These are phyloP conservation scores for Sinocyclocheilus anophthalmus DNA, from an alignment of 2,113 vertebrate species.

Conservation along the genomic window DNA sequence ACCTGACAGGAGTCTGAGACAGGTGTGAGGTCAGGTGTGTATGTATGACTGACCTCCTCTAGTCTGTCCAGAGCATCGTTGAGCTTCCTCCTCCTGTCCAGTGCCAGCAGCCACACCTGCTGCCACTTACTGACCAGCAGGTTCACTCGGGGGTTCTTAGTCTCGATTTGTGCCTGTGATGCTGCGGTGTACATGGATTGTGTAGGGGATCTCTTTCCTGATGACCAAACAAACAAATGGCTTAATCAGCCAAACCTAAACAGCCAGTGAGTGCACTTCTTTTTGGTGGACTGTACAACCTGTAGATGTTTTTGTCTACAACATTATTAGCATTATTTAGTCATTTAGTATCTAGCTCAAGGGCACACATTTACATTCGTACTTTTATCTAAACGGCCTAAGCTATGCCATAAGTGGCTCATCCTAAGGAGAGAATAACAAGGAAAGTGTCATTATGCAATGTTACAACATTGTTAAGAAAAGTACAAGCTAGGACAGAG, in stretches of 20 bases:
- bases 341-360: background rate
- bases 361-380: background rate
- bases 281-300: background rate
- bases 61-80: conserved; percentile 95
- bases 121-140: conserved; percentile 98
- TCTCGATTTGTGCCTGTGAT: conserved; percentile 88
- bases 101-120: conserved; percentile 95
- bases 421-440: background rate
- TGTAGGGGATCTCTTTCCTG: conserved; percentile 91
- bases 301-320: background rate
- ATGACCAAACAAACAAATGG: conserved; percentile 1
- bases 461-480: background rate
- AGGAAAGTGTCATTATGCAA: background rate
- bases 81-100: conserved; percentile 92
- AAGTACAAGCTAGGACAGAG: background rate
- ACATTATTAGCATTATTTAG: background rate
- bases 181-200: conserved; percentile 86
- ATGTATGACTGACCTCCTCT: conserved; percentile 83
- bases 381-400: background rate
- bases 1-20: background rate
- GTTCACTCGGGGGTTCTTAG: conserved; percentile 93
- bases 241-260: background rate
- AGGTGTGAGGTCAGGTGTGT: background rate
- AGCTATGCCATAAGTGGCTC: background rate
- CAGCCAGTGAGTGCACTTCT: background rate